Evolutionary conservation across 30 jellyfish, hydroid and myxozoan genomes (phyloP).

Genomic region (Aurelia sp.): DNA sequence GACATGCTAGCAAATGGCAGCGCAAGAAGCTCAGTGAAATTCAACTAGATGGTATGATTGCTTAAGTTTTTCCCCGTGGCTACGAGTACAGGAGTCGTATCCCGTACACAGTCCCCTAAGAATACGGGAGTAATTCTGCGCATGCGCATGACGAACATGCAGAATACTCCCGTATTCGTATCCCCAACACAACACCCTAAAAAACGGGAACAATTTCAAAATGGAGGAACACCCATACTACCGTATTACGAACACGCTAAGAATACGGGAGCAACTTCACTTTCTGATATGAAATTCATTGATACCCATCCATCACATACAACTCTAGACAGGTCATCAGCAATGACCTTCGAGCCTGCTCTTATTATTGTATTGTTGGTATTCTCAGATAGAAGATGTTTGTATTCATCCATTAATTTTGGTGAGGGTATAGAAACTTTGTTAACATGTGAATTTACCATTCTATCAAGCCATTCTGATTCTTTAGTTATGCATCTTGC

Average conservation of each 20-base stretch:
- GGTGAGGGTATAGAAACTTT: neutral
- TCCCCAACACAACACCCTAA: no score
- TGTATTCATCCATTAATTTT: neutral
- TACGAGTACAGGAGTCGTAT: neutral
- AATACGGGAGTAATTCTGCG: constrained; percentile 3
- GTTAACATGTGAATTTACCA: neutral
- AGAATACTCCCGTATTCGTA: no score
- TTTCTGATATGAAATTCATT: constrained; percentile 2
- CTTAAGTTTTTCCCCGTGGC: neutral
- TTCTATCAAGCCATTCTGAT: constrained; percentile 2
- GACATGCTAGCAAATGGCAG: no score
- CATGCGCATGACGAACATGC: constrained; percentile 7
- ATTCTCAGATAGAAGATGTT: neutral
- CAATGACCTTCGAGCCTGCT: constrained; percentile 2
- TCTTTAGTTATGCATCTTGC: neutral
- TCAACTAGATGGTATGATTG: no score
- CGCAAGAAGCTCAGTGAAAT: no score
- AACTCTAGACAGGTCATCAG: constrained; percentile 9
- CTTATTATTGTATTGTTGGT: constrained; percentile 1
- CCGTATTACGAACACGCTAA: no score
- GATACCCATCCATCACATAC: constrained; percentile 14
- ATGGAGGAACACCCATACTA: no score
- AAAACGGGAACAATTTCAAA: no score
- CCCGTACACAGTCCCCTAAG: neutral
- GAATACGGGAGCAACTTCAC: no score